phyloP scores from a whole-genome alignment of 2,797 vertebrate species.

The Poeciliopsis paucimaculata region DNA sequence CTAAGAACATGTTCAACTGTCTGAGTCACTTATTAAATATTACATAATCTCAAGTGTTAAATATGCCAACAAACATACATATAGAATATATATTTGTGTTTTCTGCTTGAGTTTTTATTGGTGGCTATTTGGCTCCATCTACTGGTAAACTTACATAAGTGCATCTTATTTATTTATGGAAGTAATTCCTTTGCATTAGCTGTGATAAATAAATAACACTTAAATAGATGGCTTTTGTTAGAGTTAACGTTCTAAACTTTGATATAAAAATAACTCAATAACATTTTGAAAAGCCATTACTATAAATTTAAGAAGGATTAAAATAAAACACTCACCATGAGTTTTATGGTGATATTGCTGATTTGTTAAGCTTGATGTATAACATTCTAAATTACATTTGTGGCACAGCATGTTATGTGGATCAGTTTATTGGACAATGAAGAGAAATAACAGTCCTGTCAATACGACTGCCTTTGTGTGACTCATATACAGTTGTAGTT shows the following conservation, averaged over 20 bases:
- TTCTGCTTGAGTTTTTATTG: neutral
- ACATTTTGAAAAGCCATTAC: neutral
- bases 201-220: neutral
- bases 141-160: neutral
- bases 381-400: neutral
- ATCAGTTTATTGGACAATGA: neutral
- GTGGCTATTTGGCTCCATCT: constrained; percentile 27
- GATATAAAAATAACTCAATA: neutral
- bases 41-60: constrained; percentile 7
- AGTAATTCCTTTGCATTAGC: neutral
- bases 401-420: neutral
- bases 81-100: neutral
- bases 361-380: neutral
- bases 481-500: neutral
- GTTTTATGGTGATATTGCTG: neutral
- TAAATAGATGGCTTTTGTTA: neutral
- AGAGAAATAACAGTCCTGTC: neutral
- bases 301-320: neutral
- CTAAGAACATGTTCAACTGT: neutral
- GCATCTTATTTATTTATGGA: neutral
- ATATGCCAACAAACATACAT: constrained; percentile 11
- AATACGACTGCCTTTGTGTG: neutral
- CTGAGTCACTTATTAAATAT: constrained; percentile 10
- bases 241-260: neutral
- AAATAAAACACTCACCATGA: neutral